Base-by-base conservation (phyloP, 2,113 vertebrate species). In the Microcebus griseorufus region DNA sequence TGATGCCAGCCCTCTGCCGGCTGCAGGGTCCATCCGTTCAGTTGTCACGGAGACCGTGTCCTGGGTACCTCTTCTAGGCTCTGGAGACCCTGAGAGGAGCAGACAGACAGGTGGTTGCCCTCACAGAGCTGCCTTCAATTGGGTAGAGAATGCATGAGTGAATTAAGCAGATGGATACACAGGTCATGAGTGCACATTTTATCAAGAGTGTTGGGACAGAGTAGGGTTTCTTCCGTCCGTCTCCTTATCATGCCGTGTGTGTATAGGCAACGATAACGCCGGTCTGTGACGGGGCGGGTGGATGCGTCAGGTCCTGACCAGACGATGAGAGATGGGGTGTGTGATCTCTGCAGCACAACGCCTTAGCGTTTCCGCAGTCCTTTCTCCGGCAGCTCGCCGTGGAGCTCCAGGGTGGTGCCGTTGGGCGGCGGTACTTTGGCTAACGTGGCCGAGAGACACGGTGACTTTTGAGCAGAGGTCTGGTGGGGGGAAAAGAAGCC, bases 301-400 rank as follows among this genome's bases (percentile, higher is more conserved):
- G 27, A 5, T 42, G 9, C 9, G 45, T 9, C 12, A 29, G 27
- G 53, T 32, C 45, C 2, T 18, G 37, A 5, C 27, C 11, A 14
- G 12, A 8, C 45, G 62, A 32, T 7, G 13, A 76, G 20, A 48
- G 48, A 4, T 29, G 3, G 23, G 72, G 7, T 4, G 37, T 14
- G 11, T 32, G 17, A 16, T 4, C 27, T n/a, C 18, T 4, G 5
- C 37, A 1, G 29, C 29, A 3, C 45, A 6, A 0, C 27, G 25
- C 5, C 13, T 14, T 27, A 2, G 5, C 1, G 2, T 45, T 32
- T 27, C 37, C 9, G 0, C 20, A 0, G 9, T 17, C 18, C 60
- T 22, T n/a, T 62, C 73, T 20, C n/a, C 20, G 1, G 17, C 0
- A 27, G 45, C 27, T 53, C 0, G 0, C 58, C 3, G 27, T 5